Evolutionary conservation across 2,113 vertebrate species (phyloP).

Genomic region (Apus apus): DNA sequence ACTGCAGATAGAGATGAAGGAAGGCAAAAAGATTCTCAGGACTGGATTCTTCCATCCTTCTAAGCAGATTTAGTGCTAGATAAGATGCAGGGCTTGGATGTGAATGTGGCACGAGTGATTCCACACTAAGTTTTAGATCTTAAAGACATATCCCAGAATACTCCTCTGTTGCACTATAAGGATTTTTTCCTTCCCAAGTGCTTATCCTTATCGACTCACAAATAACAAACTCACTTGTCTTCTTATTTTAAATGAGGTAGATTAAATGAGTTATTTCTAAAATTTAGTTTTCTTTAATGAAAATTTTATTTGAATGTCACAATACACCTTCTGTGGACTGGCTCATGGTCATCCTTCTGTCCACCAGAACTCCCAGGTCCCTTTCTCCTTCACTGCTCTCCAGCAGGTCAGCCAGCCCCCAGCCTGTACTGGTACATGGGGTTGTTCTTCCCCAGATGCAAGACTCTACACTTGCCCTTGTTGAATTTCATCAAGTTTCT

Average conservation of each 20-base stretch:
- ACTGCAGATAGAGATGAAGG: background rate
- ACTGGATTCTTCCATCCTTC: background rate
- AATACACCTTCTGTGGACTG: background rate
- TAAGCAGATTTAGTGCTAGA: background rate
- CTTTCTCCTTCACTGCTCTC: too few species aligned
- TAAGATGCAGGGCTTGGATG: background rate
- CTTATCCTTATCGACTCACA: background rate
- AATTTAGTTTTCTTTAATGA: background rate
- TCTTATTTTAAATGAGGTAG: background rate
- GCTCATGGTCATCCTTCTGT: too few species aligned
- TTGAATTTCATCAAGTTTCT: too few species aligned
- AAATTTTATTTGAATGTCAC: background rate
- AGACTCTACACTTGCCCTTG: too few species aligned
- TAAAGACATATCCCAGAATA: background rate
- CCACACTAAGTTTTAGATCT: background rate
- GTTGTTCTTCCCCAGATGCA: too few species aligned
- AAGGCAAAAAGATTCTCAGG: background rate
- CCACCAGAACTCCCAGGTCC: too few species aligned
- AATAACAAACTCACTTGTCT: background rate
- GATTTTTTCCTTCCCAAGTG: background rate
- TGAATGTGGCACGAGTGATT: background rate
- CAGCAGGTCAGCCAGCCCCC: too few species aligned
- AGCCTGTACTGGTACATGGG: too few species aligned
- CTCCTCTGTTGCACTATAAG: background rate
- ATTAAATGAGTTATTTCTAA: accelerated